Base-by-base conservation (phyloP, 2,113 vertebrate genomes). In the Chrysochloris asiatica region DNA sequence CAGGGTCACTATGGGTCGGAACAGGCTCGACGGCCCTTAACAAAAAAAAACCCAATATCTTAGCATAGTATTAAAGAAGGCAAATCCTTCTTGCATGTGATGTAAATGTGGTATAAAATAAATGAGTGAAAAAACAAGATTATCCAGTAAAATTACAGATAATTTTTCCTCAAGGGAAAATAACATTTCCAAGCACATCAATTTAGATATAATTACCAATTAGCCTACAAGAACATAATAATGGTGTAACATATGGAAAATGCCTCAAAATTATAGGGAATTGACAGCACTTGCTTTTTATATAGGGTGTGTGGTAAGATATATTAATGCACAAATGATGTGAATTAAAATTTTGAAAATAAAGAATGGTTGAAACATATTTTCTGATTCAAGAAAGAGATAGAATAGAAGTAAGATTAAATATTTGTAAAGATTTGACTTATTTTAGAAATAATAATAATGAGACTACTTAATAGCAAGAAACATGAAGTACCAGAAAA, bases 141-240 rank as follows among this genome's bases (percentile, higher is more conserved):
- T 77, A 47, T 82, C 38, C 22, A 95, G 69, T 7, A 47, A 93
- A 96, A 86, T 45, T 75, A 65, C 3, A 59, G 54, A 71, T 89
- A 95, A 48, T 73, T 81, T 93, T 96, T 93, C 43, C 56, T 78
- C 36, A 48, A 89, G 41, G 94, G 43, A 83, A 92, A 90, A 10
- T 83, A 90, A 77, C 38, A 83, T 89, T 96, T 95, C 79, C 26
- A 33, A 69, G 71, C 82, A 75, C 6, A 1, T 19, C 7, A 77
- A 72, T 95, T 95, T 76, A 92, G 41, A 0, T 10, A 72, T 94
- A 94, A 97, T 96, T 92, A 82, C 43, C 93, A 81, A 93, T 94
- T 85, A 96, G 1, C n/a, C 12, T 93, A 33, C 13, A 92, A 91
- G 67, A 96, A 87, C 50, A 75, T 79, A 95, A 79, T 84, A 89